A percentile compares a stretch with the other conserved stretches of the same genome.
phyloP scores from a whole-genome alignment of 2,888 invertebrate genomes.

The Synanthedon formicaeformis region DNA sequence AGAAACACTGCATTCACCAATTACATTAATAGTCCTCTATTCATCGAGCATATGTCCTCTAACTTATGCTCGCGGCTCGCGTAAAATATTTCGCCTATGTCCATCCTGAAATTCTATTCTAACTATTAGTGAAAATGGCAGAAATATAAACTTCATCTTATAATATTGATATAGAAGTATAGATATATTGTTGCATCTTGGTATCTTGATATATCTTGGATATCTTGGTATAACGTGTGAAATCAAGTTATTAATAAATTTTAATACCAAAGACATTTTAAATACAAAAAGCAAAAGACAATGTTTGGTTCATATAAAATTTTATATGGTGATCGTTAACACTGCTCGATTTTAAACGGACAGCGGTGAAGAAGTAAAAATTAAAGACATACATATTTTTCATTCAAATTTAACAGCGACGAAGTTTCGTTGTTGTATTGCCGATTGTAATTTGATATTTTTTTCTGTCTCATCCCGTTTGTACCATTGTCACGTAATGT shows the following conservation, averaged over 20 bases:
- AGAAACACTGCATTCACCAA: too few species aligned
- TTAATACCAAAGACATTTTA: slow-evolving; percentile 56
- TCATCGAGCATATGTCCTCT: too few species aligned
- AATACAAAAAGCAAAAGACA: slow-evolving; percentile 47
- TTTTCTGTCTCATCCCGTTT: slow-evolving; percentile 32
- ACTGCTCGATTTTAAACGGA: slow-evolving; percentile 42
- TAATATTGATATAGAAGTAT: too few species aligned
- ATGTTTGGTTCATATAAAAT: slow-evolving; percentile 61
- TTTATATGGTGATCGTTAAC: slow-evolving; percentile 68
- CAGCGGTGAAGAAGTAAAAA: slow-evolving; percentile 60
- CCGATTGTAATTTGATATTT: slow-evolving; percentile 64
- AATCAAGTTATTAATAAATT: slow-evolving; percentile 44
- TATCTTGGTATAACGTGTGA: too few species aligned
- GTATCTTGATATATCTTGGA: too few species aligned
- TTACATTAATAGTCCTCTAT: too few species aligned
- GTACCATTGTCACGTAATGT: slow-evolving; percentile 40
- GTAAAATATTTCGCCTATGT: too few species aligned
- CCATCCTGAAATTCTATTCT: too few species aligned
- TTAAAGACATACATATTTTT: slow-evolving; percentile 65
- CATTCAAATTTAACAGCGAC: slow-evolving; percentile 39
- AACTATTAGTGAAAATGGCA: too few species aligned
- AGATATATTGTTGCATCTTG: too few species aligned
- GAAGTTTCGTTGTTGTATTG: slow-evolving; percentile 27
- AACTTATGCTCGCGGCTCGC: too few species aligned
- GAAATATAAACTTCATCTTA: too few species aligned